Conservation (phyloP, 2,888 invertebrate species). For the Empis stercorea region DNA sequence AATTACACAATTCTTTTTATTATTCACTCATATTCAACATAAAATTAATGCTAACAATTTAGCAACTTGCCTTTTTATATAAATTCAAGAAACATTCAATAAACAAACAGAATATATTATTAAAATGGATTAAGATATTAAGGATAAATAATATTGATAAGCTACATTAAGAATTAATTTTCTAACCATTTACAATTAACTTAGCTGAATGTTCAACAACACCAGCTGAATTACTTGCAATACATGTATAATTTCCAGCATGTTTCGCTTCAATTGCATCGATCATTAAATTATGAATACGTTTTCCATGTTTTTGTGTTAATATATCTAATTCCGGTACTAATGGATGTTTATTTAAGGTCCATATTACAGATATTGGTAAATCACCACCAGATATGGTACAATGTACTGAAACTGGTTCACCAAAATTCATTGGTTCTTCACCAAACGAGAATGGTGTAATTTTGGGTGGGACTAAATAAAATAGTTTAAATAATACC, state of each 20-base stretch:
- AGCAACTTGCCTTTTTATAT: neutral
- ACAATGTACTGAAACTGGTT: constrained; percentile 50
- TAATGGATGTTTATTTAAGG: constrained; percentile 29
- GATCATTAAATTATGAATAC: constrained; percentile 49
- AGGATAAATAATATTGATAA: neutral
- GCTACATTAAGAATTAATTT: constrained; percentile 9
- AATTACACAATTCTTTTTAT: neutral
- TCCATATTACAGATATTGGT: constrained; percentile 57
- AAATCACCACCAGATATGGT: constrained; percentile 45
- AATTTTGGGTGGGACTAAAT: constrained; percentile 59
- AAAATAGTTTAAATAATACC: too few relatives aligned
- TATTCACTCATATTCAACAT: too few relatives aligned
- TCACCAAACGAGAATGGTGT: constrained; percentile 62
- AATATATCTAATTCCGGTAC: constrained; percentile 25
- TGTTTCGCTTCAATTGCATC: constrained; percentile 50
- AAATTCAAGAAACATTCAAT: neutral
- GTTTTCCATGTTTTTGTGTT: constrained; percentile 36
- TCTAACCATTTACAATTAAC: constrained; percentile 33
- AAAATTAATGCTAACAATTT: too few relatives aligned
- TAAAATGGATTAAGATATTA: neutral
- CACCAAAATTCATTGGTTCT: constrained; percentile 59
- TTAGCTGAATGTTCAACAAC: constrained; percentile 36
- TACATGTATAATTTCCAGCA: constrained; percentile 51
- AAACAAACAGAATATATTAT: neutral
- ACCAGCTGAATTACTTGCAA: constrained; percentile 47